phyloP scores from a whole-genome alignment of 2,113 vertebrate genomes.

The Petaurus breviceps region DNA sequence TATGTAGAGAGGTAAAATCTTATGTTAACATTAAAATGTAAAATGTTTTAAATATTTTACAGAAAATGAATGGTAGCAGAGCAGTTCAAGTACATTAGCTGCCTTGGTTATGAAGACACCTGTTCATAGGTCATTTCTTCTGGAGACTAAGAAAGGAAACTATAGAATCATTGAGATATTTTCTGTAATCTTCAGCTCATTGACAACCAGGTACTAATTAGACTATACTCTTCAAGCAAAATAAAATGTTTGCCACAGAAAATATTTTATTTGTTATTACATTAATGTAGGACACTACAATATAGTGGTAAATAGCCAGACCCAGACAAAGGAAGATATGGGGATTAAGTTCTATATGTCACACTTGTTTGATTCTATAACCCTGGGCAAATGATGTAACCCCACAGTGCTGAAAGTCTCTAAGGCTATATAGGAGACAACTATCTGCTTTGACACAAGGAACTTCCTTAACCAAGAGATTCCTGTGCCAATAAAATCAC shows the following conservation, averaged over 20 bases:
- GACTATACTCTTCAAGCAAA: not conserved
- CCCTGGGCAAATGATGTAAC: not conserved
- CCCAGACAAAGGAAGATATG: not conserved
- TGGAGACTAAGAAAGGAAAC: not conserved
- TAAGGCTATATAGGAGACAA: not conserved
- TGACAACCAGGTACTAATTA: not conserved
- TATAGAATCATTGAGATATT: not conserved
- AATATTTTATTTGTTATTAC: not conserved
- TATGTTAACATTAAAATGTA: slow-evolving; percentile 52
- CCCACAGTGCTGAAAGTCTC: not conserved
- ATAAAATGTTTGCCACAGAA: not conserved
- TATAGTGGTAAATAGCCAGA: not conserved
- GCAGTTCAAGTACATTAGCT: not conserved
- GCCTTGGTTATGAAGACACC: not conserved
- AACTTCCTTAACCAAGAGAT: not conserved
- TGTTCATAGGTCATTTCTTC: not conserved
- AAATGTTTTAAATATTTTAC: slow-evolving; percentile 63
- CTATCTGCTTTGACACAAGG: not conserved
- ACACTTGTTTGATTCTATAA: not conserved
- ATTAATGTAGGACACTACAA: not conserved
- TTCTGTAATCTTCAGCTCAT: not conserved
- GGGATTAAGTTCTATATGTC: not conserved
- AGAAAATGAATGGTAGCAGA: not conserved
- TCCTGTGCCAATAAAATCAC: not conserved
- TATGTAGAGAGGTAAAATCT: slow-evolving; percentile 44